phyloP scores from a whole-genome alignment of 2,797 vertebrate species.

The Squalus acanthias region DNA sequence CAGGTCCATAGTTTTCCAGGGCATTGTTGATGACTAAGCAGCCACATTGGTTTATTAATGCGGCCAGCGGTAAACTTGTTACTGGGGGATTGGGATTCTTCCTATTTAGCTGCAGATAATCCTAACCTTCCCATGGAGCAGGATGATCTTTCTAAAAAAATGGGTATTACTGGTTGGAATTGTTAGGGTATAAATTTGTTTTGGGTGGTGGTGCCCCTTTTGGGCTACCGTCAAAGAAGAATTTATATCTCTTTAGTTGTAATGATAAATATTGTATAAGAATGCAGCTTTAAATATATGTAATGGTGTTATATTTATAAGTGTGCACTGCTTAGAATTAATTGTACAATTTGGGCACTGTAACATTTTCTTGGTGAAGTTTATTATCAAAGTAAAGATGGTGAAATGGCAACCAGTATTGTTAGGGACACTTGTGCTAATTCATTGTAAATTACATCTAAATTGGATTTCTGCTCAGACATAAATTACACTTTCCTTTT shows the following conservation, averaged over 20 bases:
- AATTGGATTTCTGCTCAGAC: conserved; percentile 18
- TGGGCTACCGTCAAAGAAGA: not conserved
- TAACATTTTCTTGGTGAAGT: not conserved
- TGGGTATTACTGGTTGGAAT: not conserved
- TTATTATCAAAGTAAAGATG: not conserved
- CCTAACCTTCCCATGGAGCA: no score
- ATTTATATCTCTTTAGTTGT: not conserved
- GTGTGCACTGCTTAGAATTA: not conserved
- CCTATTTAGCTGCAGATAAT: no score
- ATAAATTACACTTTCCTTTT: conserved; percentile 13
- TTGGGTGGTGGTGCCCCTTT: not conserved
- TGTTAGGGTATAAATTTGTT: not conserved
- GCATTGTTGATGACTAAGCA: no score
- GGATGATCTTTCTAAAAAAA: no score
- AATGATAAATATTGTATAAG: not conserved
- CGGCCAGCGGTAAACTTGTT: no score
- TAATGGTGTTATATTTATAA: not conserved
- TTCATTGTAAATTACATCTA: conserved; percentile 11
- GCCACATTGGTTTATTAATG: no score
- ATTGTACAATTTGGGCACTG: not conserved
- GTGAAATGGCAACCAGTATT: not conserved
- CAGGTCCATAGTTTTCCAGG: no score
- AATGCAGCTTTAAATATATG: not conserved
- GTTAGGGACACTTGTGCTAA: not conserved
- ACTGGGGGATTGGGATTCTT: no score